Evolutionary conservation across 1,140 invertebrate species (phyloP).

Genomic region (Sitophilus oryzae): DNA sequence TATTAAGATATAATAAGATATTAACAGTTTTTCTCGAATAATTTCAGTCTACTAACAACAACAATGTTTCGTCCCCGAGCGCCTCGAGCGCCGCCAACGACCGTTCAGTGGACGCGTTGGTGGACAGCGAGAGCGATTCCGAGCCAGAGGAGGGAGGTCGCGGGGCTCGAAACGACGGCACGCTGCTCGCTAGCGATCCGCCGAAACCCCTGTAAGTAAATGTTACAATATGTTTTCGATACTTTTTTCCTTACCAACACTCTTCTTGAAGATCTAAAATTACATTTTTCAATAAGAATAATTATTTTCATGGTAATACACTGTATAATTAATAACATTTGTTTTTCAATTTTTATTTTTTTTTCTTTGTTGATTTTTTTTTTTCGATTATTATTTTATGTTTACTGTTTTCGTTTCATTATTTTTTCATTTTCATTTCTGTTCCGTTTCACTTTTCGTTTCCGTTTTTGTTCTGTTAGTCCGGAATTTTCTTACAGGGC

Average conservation of each 20-base stretch:
- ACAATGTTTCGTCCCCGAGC: constrained; percentile 33
- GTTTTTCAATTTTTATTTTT: constrained; percentile 2
- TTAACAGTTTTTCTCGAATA: no score
- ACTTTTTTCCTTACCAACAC: not conserved
- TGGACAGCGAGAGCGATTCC: constrained; percentile 61
- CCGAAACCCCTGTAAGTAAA: constrained; percentile 89
- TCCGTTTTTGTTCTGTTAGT: constrained; percentile 51
- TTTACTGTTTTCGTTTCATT: not conserved
- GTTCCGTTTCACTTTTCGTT: constrained; percentile 16
- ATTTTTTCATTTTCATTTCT: constrained; percentile 3
- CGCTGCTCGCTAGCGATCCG: constrained; percentile 89
- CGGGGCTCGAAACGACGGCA: constrained; percentile 79
- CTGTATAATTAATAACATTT: no score
- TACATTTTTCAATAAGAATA: no score
- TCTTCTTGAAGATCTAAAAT: no score
- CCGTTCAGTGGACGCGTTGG: constrained; percentile 51
- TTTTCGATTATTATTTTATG: constrained; percentile 1
- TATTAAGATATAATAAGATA: no score
- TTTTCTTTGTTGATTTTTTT: constrained; percentile 4
- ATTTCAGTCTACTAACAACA: constrained; percentile 36
- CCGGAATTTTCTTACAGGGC: constrained; percentile 85
- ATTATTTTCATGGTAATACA: no score
- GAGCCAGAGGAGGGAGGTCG: constrained; percentile 62
- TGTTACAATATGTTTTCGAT: no score
- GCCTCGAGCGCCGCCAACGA: constrained; percentile 32